These are phyloP conservation scores for Caerostris darwini DNA, from an alignment of 1,140 invertebrate genomes.

Conservation along the genomic window DNA sequence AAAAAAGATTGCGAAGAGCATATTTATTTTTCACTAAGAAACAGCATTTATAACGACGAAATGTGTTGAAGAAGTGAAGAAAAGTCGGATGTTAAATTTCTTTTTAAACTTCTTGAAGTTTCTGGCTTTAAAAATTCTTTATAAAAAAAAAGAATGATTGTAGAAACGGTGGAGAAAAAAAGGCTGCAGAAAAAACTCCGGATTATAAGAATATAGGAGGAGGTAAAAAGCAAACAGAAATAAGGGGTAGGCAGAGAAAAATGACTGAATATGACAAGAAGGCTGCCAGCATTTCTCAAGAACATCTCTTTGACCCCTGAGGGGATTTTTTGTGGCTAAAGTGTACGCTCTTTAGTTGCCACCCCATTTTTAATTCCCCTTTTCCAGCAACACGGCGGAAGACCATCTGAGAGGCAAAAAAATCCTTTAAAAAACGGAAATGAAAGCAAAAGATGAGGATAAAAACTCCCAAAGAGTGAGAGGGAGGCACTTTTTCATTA, in stretches of 20 bases:
- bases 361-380: conserved; percentile 50
- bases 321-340: conserved; percentile 45
- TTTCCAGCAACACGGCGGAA: conserved; percentile 43
- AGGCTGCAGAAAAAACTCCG: neutral
- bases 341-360: conserved; percentile 20
- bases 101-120: conserved; percentile 34
- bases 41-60: neutral
- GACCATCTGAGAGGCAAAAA: neutral
- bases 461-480: neutral
- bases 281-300: conserved; percentile 26
- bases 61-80: neutral
- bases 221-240: conserved; percentile 42
- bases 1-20: neutral
- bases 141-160: conserved; percentile 27
- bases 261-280: conserved; percentile 63
- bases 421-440: conserved; percentile 37
- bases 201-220: conserved; percentile 19
- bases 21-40: conserved; percentile 18
- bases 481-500: neutral
- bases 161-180: neutral
- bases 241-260: conserved; percentile 2
- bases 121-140: neutral
- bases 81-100: conserved; percentile 36
- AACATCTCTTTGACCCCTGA: conserved; percentile 30
- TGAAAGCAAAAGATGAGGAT: conserved; percentile 26